Conservation (phyloP, 1,140 invertebrate genomes). For the Plutomurus gul region DNA sequence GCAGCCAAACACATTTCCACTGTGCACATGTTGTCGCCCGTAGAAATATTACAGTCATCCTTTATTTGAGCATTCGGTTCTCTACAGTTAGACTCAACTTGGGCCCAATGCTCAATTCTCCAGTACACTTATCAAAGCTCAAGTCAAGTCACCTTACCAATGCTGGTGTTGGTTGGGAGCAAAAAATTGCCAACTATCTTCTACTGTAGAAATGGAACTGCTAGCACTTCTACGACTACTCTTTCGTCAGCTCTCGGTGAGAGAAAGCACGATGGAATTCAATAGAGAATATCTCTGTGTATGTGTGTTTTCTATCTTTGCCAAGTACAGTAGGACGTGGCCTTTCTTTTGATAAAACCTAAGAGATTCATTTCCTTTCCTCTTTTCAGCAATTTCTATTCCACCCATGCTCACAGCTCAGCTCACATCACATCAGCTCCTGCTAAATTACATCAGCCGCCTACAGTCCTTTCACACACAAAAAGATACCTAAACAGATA, state of each 20-base stretch:
- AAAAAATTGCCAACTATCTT: too few species aligned
- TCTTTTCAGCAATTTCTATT: background rate
- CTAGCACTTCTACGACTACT: too few species aligned
- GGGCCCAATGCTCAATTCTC: background rate
- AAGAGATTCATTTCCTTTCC: slow-evolving; percentile 14
- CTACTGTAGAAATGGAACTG: too few species aligned
- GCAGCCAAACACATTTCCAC: background rate
- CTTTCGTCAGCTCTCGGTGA: background rate
- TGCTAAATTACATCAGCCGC: background rate
- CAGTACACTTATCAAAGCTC: background rate
- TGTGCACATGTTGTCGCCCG: background rate
- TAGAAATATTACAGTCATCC: too few species aligned
- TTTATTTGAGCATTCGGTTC: background rate
- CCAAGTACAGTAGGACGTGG: background rate
- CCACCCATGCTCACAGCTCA: background rate
- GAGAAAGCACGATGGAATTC: too few species aligned
- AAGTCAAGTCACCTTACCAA: background rate
- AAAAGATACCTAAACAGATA: background rate
- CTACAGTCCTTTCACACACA: background rate
- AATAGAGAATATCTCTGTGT: too few species aligned
- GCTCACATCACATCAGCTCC: background rate
- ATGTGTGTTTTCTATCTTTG: background rate
- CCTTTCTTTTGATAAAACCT: background rate
- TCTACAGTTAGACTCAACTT: background rate
- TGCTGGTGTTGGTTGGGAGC: background rate